Evolutionary conservation across 2,888 invertebrate genomes (phyloP).

Genomic region (Hypercompe scribonia): DNA sequence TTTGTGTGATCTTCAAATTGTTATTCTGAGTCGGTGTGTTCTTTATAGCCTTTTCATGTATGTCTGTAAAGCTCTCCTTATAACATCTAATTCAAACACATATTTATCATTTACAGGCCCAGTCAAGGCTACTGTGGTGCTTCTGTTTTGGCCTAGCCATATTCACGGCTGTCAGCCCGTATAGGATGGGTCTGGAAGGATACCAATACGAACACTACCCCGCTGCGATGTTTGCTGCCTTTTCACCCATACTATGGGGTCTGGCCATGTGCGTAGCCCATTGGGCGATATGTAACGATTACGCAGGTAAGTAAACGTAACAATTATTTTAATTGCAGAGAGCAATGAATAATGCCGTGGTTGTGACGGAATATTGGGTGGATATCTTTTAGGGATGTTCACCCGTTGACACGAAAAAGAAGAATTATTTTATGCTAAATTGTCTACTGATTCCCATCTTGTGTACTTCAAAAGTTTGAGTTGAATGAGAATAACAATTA

Average conservation of each 20-base stretch:
- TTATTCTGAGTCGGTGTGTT: too few relatives aligned
- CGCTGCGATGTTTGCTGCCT: constrained; percentile 85
- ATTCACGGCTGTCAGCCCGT: constrained; percentile 82
- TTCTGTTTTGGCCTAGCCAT: constrained; percentile 70
- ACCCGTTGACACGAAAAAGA: too few relatives aligned
- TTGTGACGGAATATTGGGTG: too few relatives aligned
- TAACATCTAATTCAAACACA: neutral
- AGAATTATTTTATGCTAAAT: neutral
- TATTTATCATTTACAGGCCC: constrained; percentile 61
- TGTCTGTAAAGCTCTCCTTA: neutral
- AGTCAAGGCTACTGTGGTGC: constrained; percentile 76
- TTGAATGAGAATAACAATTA: neutral
- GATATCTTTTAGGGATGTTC: too few relatives aligned
- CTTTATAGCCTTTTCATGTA: too few relatives aligned
- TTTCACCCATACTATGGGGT: constrained; percentile 87
- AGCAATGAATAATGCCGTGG: too few relatives aligned
- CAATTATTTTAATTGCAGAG: too few relatives aligned
- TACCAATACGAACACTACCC: constrained; percentile 82
- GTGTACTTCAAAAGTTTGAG: neutral
- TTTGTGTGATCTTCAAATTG: too few relatives aligned
- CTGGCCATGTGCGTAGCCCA: constrained; percentile 81
- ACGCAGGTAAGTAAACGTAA: constrained; percentile 74
- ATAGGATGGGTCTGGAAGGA: constrained; percentile 81
- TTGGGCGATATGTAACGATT: constrained; percentile 84
- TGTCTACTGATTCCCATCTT: neutral